Conservation (phyloP, 2,888 invertebrate species). For the Zaprionus obscuricornis region DNA sequence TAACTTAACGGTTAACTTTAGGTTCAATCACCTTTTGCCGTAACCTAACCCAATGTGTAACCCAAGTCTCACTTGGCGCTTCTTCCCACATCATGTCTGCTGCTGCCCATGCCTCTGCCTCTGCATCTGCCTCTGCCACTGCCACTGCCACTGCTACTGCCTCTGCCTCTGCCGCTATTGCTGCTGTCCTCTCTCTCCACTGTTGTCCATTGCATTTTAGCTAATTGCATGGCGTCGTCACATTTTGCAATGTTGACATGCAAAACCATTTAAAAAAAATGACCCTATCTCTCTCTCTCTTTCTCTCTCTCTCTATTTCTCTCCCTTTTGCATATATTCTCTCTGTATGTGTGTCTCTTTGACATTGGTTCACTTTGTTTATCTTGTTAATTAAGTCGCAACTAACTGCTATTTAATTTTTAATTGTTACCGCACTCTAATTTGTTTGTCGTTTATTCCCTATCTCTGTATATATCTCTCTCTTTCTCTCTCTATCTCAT, state of each 20-base stretch:
- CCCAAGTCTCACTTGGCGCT: background rate
- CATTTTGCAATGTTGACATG: conserved; percentile 23
- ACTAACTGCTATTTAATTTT: conserved; percentile 68
- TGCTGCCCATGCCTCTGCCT: background rate
- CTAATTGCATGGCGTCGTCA: conserved; percentile 22
- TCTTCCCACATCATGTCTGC: no score
- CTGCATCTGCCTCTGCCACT: background rate
- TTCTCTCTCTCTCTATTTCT: background rate
- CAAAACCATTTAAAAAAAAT: conserved; percentile 20
- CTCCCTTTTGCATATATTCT: background rate
- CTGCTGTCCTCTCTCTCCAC: no score
- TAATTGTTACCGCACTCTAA: conserved; percentile 64
- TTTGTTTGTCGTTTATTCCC: conserved; percentile 32
- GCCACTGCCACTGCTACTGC: background rate
- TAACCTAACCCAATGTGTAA: conserved; percentile 21
- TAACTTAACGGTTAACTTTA: no score
- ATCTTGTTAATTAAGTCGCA: conserved; percentile 67
- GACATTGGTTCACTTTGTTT: conserved; percentile 47
- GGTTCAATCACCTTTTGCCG: conserved; percentile 34
- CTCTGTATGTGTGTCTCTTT: conserved; percentile 13
- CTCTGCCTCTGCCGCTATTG: background rate
- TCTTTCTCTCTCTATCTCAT: background rate
- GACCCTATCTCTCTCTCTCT: conserved; percentile 5
- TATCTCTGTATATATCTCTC: conserved; percentile 12
- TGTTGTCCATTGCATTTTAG: conserved; percentile 29